Conservation (phyloP, 2,797 vertebrate genomes). For the Coccyzus lansbergi region DNA sequence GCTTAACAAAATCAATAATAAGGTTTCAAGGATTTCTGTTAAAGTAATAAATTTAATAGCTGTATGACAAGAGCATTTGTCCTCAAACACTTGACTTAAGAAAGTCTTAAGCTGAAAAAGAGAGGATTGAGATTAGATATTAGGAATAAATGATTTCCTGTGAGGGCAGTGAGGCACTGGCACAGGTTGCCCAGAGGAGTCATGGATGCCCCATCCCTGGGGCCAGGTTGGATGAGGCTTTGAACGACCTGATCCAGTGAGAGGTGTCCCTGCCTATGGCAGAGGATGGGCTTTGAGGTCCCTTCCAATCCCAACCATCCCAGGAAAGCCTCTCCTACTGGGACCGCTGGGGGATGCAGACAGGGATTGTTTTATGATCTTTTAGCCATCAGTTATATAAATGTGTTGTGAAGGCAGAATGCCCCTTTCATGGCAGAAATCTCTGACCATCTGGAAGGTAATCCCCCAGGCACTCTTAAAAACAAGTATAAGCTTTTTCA, state of each 20-base stretch:
- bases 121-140: too few species aligned
- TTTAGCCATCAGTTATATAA: neutral
- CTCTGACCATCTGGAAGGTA: conserved; percentile 37
- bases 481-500: conserved; percentile 37
- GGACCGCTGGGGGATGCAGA: neutral
- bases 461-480: conserved; percentile 16
- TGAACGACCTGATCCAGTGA: too few species aligned
- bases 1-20: neutral
- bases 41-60: neutral
- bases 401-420: neutral
- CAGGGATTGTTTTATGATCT: neutral
- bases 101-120: neutral
- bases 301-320: too few species aligned
- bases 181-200: too few species aligned
- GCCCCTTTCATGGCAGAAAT: conserved; percentile 11
- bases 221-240: too few species aligned
- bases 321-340: neutral
- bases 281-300: too few species aligned
- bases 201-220: too few species aligned
- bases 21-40: neutral
- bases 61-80: neutral
- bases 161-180: too few species aligned
- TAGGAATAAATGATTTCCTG: too few species aligned
- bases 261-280: too few species aligned
- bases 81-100: neutral